phyloP scores from a whole-genome alignment of 2,797 vertebrate species.

The Acanthornis magna region DNA sequence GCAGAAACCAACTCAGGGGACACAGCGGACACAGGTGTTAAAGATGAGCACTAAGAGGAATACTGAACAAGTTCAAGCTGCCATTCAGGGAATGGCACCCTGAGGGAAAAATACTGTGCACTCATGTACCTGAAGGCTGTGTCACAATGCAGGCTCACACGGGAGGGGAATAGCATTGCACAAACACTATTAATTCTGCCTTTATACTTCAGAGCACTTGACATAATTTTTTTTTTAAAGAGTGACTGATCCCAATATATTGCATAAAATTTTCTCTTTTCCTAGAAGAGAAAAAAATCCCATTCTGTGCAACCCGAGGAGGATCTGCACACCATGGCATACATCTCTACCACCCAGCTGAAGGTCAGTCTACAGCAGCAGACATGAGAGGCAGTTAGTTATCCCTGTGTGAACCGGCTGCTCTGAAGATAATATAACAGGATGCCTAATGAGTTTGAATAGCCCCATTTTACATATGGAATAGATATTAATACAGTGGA shows the following conservation, averaged over 20 bases:
- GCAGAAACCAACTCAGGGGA: rapidly evolving
- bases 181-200: neutral
- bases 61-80: neutral
- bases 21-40: rapidly evolving
- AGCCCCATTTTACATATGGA: neutral
- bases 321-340: neutral
- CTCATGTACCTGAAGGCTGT: neutral
- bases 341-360: neutral
- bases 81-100: neutral
- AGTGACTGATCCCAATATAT: neutral
- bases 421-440: neutral
- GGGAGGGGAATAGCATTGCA: neutral
- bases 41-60: neutral
- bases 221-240: neutral
- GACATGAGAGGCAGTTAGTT: neutral
- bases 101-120: neutral
- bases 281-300: neutral
- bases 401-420: neutral
- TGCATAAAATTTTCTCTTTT: neutral
- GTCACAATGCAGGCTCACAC: neutral
- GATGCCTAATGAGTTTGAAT: neutral
- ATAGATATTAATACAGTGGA: neutral
- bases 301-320: neutral
- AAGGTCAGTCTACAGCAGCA: neutral
- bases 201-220: neutral